A percentile compares a stretch with the other conserved stretches of the same genome.
Conservation (phyloP, 2,113 vertebrate species). For the Danionella cerebrum region DNA sequence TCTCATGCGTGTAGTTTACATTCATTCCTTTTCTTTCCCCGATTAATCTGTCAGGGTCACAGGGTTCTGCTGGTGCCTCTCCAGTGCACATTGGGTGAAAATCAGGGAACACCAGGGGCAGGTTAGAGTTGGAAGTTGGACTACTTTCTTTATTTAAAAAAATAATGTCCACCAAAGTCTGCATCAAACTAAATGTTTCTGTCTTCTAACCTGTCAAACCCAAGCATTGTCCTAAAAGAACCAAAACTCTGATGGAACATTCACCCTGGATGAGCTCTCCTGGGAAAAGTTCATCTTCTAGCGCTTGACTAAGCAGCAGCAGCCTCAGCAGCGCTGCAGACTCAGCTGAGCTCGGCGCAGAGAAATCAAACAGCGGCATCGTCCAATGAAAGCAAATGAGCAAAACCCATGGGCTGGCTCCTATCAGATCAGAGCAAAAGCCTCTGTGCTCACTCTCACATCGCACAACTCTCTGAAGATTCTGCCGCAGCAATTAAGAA, state of each 20-base stretch:
- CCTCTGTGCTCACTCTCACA: neutral
- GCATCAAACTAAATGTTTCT: neutral
- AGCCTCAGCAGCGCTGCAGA: neutral
- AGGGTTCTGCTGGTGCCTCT: too few species aligned
- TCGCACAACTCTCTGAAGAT: conserved; percentile 12
- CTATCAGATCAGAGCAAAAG: conserved; percentile 16
- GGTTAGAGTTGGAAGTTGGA: too few species aligned
- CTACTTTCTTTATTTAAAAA: too few species aligned
- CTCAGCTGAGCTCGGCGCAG: neutral
- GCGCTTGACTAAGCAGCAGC: neutral
- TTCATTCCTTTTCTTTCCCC: too few species aligned
- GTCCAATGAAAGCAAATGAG: conserved; percentile 11
- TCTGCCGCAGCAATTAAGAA: conserved; percentile 36
- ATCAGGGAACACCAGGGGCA: too few species aligned
- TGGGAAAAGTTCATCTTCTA: neutral
- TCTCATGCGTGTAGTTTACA: too few species aligned
- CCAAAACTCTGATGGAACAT: conserved; percentile 7
- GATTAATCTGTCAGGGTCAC: too few species aligned
- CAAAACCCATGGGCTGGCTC: conserved; percentile 16
- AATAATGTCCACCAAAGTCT: too few species aligned
- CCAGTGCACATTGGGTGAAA: too few species aligned
- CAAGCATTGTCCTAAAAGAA: conserved; percentile 3
- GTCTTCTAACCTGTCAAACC: conserved; percentile 21
- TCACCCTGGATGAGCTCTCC: neutral
- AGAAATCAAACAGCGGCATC: neutral